Percentiles rank a stretch among this genome's conserved stretches.
phyloP scores from a whole-genome alignment of 2,888 invertebrate species.

The Cataglyphis livida region DNA sequence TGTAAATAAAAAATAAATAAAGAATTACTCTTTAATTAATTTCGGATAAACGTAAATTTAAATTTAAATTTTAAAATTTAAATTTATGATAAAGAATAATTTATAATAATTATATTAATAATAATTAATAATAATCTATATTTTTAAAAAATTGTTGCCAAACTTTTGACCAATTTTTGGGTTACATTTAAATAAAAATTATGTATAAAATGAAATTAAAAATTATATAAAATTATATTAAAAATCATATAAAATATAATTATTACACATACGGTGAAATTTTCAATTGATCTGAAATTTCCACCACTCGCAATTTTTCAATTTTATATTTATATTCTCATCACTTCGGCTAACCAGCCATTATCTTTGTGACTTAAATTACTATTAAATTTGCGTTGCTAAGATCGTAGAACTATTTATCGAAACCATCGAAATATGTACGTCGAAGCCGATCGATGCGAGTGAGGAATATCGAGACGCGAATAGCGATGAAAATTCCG shows the following conservation, averaged over 20 bases:
- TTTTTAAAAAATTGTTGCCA: too few species aligned
- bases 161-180: too few species aligned
- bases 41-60: neutral
- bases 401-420: constrained; percentile 9
- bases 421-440: neutral
- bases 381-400: constrained; percentile 15
- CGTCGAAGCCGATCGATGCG: constrained; percentile 4
- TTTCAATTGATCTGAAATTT: neutral
- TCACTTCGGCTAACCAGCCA: neutral
- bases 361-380: constrained; percentile 7
- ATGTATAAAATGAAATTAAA: neutral
- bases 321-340: neutral
- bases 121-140: too few species aligned
- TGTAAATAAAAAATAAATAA: neutral
- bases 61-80: neutral
- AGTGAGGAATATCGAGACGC: constrained; percentile 20
- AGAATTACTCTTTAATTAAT: neutral
- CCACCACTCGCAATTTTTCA: neutral
- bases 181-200: neutral
- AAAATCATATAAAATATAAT: neutral
- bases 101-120: too few species aligned
- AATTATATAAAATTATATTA: neutral
- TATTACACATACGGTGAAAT: neutral
- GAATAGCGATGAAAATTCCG: constrained; percentile 28
- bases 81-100: neutral